Base-by-base conservation (phyloP, 1,140 invertebrate genomes). In the Drosophila biarmipes region DNA sequence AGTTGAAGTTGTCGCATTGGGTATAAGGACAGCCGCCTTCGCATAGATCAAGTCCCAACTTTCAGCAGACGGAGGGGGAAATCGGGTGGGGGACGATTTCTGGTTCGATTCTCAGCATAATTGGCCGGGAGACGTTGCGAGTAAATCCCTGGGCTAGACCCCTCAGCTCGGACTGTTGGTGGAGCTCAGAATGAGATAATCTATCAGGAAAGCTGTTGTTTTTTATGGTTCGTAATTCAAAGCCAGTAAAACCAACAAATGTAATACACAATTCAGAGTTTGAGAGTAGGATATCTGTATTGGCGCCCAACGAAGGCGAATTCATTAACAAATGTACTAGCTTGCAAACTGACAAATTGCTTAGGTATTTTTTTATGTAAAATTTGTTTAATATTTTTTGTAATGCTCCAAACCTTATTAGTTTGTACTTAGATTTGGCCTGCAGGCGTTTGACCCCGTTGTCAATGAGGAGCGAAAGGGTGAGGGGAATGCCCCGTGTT, bases 1-100 rank as follows among this genome's bases (percentile, higher is more conserved):
- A 79, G 74, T 82, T 84, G 61, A 46, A 69, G 63, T 68, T 69
- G 66, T 69, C 63, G 66, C 66, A 69, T 46, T 69, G 66, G 66
- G 62, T 42, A 68, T 68, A 68, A 68, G 31, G 66, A 69, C 49
- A n/a, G 34, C 27, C 49, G 63, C 48, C 64, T 34, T 37, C 38
- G 61, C 49, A 69, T 68, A 69, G 66, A 55, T 69, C 63, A 68
- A 55, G 31, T 63, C 45, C 4, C 45, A 63, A 67, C 58, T 35
- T 64, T 8, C 24, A 6, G 3, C 35, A 42, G 29, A 37, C 21
- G 17, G 17, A 35, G 17, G 7, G 40, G 27, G 29, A 5, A 27
- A 42, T 12, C n/a, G 19, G 29, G 0, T 8, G 19, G 8, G 2
- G 12, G 17, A 12, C 7, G 6, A 14, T 15, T 51, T n/a, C 56